Conservation (phyloP, 2,888 invertebrate species). For the Margaritifera margaritifera region DNA sequence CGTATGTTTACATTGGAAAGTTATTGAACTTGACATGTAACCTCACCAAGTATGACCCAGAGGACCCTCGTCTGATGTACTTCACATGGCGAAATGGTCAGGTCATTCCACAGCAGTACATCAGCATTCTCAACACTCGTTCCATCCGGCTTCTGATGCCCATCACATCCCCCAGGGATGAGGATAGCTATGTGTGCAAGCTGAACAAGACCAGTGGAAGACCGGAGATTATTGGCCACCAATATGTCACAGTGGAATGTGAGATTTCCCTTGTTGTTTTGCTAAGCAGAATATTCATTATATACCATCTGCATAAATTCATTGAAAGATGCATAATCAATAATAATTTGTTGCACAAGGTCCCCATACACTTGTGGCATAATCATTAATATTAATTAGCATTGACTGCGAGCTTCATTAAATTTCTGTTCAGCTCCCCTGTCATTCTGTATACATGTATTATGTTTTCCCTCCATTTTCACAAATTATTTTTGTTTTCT, state of each 20-base stretch:
- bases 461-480: too few relatives aligned
- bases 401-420: too few relatives aligned
- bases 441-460: too few relatives aligned
- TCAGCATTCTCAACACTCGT: conserved; percentile 43
- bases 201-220: conserved; percentile 37
- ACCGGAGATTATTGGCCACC: conserved; percentile 37
- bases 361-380: too few relatives aligned
- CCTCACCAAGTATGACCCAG: conserved; percentile 43
- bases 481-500: too few relatives aligned
- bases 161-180: conserved; percentile 37
- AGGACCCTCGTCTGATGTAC: conserved; percentile 44
- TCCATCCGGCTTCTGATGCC: conserved; percentile 50
- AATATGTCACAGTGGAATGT: conserved; percentile 56
- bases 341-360: too few relatives aligned
- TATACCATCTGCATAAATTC: too few relatives aligned
- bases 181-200: conserved; percentile 51
- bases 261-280: conserved; percentile 26
- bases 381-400: too few relatives aligned
- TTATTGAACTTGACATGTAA: conserved; percentile 54
- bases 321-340: too few relatives aligned
- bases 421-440: too few relatives aligned
- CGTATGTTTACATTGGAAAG: conserved; percentile 53
- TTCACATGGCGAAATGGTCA: conserved; percentile 47
- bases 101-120: conserved; percentile 34
- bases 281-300: too few relatives aligned